A percentile compares a stretch with the other conserved stretches of the same genome.
Conservation (phyloP, 2,113 vertebrate genomes). For the Sterna hirundo region DNA sequence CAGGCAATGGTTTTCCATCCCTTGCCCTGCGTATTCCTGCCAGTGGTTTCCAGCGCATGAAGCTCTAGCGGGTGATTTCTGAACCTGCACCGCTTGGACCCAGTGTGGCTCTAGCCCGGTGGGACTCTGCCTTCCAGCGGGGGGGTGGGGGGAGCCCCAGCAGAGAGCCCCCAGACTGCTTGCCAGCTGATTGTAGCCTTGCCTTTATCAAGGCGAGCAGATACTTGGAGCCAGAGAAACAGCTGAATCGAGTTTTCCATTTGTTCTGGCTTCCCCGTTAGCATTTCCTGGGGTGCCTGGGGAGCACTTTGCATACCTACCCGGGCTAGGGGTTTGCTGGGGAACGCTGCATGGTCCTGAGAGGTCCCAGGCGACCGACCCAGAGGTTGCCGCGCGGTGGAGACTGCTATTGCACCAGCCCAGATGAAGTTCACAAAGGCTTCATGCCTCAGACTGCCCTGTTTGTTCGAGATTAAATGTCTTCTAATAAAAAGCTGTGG, state of each 20-base stretch:
- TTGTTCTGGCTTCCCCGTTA: not conserved
- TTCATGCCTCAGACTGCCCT: not conserved
- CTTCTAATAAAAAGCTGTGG: conserved; percentile 62
- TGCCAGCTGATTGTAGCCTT: not conserved
- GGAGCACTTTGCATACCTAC: not conserved
- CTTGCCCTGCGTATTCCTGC: not conserved
- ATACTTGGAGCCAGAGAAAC: not conserved
- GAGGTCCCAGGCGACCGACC: not conserved
- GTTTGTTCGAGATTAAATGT: conserved; percentile 31
- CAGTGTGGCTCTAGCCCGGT: not conserved
- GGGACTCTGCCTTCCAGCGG: not conserved
- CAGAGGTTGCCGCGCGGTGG: not conserved
- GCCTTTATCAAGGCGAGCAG: not conserved
- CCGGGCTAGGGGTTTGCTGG: not conserved
- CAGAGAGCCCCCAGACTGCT: not conserved
- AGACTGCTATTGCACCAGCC: not conserved
- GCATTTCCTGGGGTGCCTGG: conserved; percentile 7
- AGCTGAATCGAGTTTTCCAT: conserved; percentile 7
- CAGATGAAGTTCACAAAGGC: conserved; percentile 21
- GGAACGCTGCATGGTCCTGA: not conserved
- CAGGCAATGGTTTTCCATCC: not conserved
- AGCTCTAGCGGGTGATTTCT: not conserved
- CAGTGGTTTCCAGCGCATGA: not conserved
- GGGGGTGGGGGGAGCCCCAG: not conserved
- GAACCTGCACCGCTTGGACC: not conserved